A percentile compares a stretch with the other conserved stretches of the same genome.
Evolutionary conservation across 2,797 vertebrate genomes (phyloP).

Genomic region (Sternarchorhynchus goeldii): DNA sequence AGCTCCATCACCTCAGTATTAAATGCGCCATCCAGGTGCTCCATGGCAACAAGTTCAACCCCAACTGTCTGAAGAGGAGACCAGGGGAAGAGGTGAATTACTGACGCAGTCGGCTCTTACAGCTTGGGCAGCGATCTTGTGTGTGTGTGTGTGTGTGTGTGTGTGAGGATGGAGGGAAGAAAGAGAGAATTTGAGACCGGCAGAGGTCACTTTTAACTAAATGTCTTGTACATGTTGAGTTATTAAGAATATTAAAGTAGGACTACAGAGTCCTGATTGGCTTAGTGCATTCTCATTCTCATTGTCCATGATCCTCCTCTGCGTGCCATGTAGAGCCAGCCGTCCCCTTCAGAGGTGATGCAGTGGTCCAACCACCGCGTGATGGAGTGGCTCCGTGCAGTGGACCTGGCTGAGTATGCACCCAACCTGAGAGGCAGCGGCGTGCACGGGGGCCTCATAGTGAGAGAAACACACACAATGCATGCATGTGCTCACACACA

Average conservation of each 20-base stretch:
- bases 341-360: conserved; percentile 85
- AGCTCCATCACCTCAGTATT: conserved; percentile 96
- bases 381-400: conserved; percentile 97
- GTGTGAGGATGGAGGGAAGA: conserved; percentile 2
- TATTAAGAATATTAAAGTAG: too few species aligned
- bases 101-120: conserved; percentile 2
- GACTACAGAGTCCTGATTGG: background rate
- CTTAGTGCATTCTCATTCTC: conserved; percentile 22
- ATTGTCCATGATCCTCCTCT: background rate
- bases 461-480: conserved; percentile 74
- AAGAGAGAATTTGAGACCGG: background rate
- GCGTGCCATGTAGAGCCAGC: conserved; percentile 71
- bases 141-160: conserved; percentile 6
- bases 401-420: conserved; percentile 95
- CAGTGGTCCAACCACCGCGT: conserved; percentile 98
- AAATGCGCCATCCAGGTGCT: conserved; percentile 97
- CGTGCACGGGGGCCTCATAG: conserved; percentile 92
- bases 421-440: conserved; percentile 96
- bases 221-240: too few species aligned
- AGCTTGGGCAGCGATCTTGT: too few species aligned
- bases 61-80: conserved; percentile 89
- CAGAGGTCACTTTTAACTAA: too few species aligned
- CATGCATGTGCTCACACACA: too few species aligned
- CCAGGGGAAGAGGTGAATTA: conserved; percentile 84
- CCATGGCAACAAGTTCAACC: conserved; percentile 88